Conservation (phyloP, 2,113 vertebrate species). For the Pionites leucogaster region DNA sequence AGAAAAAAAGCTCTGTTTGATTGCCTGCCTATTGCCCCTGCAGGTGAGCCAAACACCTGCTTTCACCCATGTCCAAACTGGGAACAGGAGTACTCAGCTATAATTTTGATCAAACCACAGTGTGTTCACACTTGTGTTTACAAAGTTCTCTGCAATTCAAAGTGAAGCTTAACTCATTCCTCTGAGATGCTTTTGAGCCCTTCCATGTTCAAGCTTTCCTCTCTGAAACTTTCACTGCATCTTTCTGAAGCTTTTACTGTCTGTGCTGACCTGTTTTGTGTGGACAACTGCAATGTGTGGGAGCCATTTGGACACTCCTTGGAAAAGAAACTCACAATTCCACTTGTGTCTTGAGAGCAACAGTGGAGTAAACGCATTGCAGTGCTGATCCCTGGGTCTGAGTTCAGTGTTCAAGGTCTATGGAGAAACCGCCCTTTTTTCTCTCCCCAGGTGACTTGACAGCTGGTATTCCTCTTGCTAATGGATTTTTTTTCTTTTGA, state of each 20-base stretch:
- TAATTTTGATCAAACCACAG: neutral
- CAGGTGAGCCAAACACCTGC: neutral
- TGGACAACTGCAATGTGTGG: neutral
- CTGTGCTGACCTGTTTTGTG: neutral
- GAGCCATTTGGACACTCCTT: neutral
- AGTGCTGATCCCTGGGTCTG: neutral
- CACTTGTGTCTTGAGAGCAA: neutral
- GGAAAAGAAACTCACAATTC: neutral
- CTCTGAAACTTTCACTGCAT: fast-evolving
- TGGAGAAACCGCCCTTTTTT: neutral
- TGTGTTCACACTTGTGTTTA: neutral
- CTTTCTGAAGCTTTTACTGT: neutral
- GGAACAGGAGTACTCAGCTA: neutral
- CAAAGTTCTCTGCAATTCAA: neutral
- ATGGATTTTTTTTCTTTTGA: neutral
- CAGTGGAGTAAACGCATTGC: neutral
- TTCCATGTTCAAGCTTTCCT: neutral
- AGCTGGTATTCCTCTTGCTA: neutral
- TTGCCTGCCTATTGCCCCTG: neutral
- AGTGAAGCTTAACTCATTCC: neutral
- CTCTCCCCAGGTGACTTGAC: neutral
- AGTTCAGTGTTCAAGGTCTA: neutral
- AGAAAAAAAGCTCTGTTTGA: neutral
- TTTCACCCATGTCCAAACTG: neutral
- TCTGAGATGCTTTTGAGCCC: neutral